phyloP scores from a whole-genome alignment of 2,888 invertebrate genomes.

The Macrosiphum euphorbiae region DNA sequence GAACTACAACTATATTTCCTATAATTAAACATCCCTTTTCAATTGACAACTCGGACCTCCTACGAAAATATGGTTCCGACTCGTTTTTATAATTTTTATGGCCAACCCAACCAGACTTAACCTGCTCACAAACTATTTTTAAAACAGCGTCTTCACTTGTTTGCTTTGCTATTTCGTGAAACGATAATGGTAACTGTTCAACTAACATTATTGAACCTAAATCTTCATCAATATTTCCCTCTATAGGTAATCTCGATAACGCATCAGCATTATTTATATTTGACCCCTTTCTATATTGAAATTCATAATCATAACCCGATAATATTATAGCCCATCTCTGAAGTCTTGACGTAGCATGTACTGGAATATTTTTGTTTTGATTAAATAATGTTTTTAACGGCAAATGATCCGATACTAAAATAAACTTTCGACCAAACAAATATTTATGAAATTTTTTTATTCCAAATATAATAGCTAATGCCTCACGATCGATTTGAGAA shows the following conservation, averaged over 20 bases:
- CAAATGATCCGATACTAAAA: not conserved
- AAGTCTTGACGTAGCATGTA: not conserved
- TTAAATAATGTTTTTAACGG: not conserved
- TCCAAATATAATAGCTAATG: conserved; percentile 15
- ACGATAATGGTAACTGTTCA: not conserved
- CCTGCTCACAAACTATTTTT: too few relatives aligned
- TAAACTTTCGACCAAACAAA: not conserved
- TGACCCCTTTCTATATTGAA: not conserved
- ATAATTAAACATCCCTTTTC: not conserved
- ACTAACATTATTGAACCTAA: not conserved
- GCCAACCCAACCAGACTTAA: not conserved
- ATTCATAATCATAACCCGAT: conserved; percentile 1
- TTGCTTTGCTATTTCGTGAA: not conserved
- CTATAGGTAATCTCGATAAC: not conserved
- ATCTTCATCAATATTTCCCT: not conserved
- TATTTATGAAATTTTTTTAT: conserved; percentile 28
- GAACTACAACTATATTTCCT: not conserved
- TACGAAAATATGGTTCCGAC: not conserved
- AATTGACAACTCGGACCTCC: not conserved
- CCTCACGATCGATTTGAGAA: conserved; percentile 14
- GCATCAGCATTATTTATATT: not conserved
- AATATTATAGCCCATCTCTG: not conserved
- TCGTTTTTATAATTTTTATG: not conserved
- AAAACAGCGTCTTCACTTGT: too few relatives aligned
- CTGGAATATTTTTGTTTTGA: not conserved